Base-by-base conservation (phyloP, 2,797 vertebrate species). In the Cossypha dichroa region DNA sequence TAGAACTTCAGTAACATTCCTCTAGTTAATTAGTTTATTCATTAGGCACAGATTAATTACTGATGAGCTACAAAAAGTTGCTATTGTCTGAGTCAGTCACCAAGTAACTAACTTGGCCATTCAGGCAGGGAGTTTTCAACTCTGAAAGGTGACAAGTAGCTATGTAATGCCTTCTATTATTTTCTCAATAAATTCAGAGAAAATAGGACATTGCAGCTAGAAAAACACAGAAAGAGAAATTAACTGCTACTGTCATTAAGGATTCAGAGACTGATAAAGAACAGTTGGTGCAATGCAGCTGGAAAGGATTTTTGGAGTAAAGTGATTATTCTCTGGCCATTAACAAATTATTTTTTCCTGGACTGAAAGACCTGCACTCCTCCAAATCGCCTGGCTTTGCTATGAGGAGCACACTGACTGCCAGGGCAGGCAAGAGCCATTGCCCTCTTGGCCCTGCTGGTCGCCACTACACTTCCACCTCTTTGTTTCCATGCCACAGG, bases 271-370 rank as follows among this genome's bases (percentile, higher is more conserved):
- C 96, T 97, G 96, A 96, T 94, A 97, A 97, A 95, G 97, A 98
- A 96, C 97, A 97, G 97, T 97, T 98, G 97, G 97, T 96, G 92
- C 94, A 96, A 94, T 95, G 96, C 98, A 98, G 97, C 96, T 97
- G 97, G 96, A 95, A 93, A 90, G 96, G 96, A 93, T 98, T 97
- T 97, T 95, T n/a, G 11, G 96, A 95, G 81, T 73, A 94, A 96
- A 95, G 94, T 94, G 95, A 96, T 97, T 97, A 97, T 97, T 97
- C 96, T 96, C 96, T 96, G 95, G 97, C 96, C 95, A 95, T 97
- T 97, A 98, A 97, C 86, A 82, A 97, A 98, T 97, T 97, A 93
- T 97, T 97, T 97, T 97, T 97, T 48, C 17, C 93, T 96, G 96
- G 96, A 97, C 96, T 88, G 92, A 95, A 92, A 91, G 95, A 97